Conservation (phyloP, 2,113 vertebrate genomes). For the Hippocampus comes region DNA sequence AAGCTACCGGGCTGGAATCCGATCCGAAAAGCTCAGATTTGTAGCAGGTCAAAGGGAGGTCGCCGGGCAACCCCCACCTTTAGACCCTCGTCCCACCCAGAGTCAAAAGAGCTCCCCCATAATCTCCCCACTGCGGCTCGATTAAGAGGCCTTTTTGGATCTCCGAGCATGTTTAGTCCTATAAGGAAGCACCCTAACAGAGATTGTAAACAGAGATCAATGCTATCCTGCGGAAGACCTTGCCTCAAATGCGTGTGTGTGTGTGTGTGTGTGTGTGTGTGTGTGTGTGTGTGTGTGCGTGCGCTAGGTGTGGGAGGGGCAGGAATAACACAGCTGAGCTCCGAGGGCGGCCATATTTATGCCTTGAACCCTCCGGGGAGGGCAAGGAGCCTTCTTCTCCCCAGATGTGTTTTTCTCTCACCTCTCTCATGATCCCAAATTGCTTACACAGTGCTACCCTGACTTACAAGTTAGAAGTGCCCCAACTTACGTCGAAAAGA, state of each 20-base stretch:
- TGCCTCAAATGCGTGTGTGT: constrained; percentile 54
- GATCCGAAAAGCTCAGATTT: constrained; percentile 48
- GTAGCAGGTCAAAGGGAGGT: constrained; percentile 38
- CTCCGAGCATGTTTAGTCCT: constrained; percentile 58
- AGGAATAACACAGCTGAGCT: constrained; percentile 67
- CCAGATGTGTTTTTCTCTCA: constrained; percentile 40
- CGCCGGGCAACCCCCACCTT: constrained; percentile 23
- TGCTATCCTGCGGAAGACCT: constrained; percentile 61
- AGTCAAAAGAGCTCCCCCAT: constrained; percentile 30
- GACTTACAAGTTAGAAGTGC: constrained; percentile 1
- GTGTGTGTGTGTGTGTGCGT: constrained; percentile 9
- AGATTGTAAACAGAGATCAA: constrained; percentile 69
- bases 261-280: constrained; percentile 28
- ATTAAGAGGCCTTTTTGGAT: constrained; percentile 30
- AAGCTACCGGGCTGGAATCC: constrained; percentile 44
- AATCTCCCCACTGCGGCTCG: constrained; percentile 10
- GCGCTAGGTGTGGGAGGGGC: constrained; percentile 47
- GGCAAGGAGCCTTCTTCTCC: constrained; percentile 40
- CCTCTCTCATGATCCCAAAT: constrained; percentile 7
- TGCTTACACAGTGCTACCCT: background rate
- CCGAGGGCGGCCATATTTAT: constrained; percentile 57
- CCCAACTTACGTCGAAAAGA: background rate
- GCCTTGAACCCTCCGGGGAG: constrained; percentile 38
- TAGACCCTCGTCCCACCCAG: constrained; percentile 39
- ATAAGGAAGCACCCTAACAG: constrained; percentile 67